Percentiles rank a stretch among this genome's conserved stretches.
Conservation (phyloP, 2,888 invertebrate species). For the Trisateles emortualis region DNA sequence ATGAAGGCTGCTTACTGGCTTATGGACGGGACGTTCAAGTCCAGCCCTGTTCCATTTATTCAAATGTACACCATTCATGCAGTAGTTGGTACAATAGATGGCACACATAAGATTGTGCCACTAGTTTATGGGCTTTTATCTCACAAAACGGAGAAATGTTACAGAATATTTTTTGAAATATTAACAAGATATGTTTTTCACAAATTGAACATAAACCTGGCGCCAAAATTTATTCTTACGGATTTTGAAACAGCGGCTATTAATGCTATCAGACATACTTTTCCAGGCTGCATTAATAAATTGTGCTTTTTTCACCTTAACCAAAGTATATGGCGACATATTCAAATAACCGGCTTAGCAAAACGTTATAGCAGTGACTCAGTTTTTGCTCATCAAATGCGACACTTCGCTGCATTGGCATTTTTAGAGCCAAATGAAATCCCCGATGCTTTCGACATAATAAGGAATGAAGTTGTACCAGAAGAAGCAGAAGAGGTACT, state of each 20-base stretch:
- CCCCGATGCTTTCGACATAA: neutral
- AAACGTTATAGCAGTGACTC: slow-evolving; percentile 13
- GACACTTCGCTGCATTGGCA: slow-evolving; percentile 3
- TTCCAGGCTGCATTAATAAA: slow-evolving; percentile 4
- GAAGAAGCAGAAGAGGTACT: slow-evolving; percentile 7
- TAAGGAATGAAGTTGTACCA: slow-evolving; percentile 3
- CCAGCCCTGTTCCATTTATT: slow-evolving; percentile 1
- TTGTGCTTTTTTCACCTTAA: slow-evolving; percentile 12
- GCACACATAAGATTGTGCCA: slow-evolving; percentile 8
- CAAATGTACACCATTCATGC: slow-evolving; percentile 10
- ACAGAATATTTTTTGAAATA: slow-evolving; percentile 9
- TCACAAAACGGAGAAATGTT: slow-evolving; percentile 11
- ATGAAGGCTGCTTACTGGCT: slow-evolving; percentile 5
- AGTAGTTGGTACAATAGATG: slow-evolving; percentile 6
- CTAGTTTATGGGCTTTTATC: slow-evolving; percentile 10
- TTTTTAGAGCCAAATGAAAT: slow-evolving; percentile 7
- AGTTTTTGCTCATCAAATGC: slow-evolving; percentile 7
- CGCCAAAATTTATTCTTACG: slow-evolving; percentile 1
- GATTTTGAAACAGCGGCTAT: slow-evolving; percentile 2
- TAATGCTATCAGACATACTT: slow-evolving; percentile 2
- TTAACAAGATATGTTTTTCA: neutral
- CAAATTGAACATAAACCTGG: slow-evolving; percentile 1
- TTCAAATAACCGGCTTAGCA: slow-evolving; percentile 11
- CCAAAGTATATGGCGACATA: slow-evolving; percentile 17
- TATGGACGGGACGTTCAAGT: slow-evolving; percentile 10